phyloP scores from a whole-genome alignment of 2,113 vertebrate species.

The Chionis minor region DNA sequence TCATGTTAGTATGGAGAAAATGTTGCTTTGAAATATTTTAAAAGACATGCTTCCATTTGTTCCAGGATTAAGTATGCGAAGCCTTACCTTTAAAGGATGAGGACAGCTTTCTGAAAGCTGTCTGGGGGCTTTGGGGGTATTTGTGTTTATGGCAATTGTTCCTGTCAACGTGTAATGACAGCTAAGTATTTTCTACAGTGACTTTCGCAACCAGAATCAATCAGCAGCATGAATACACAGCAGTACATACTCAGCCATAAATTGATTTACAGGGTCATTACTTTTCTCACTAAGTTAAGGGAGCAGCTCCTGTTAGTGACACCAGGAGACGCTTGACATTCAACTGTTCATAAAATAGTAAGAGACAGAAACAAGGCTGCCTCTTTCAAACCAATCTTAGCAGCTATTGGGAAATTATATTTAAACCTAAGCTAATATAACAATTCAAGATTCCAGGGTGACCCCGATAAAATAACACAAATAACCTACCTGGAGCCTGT shows the following conservation, averaged over 20 bases:
- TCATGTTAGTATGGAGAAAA: background rate
- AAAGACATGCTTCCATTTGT: background rate
- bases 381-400: background rate
- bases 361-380: background rate
- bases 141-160: slow-evolving; percentile 21
- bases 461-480: background rate
- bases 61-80: background rate
- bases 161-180: background rate
- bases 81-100: background rate
- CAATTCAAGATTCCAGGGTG: background rate
- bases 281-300: slow-evolving; percentile 26
- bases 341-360: slow-evolving; percentile 15
- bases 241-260: slow-evolving; percentile 5
- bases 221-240: slow-evolving; percentile 34
- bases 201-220: slow-evolving; percentile 38
- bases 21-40: background rate
- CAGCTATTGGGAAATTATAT: background rate
- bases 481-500: background rate
- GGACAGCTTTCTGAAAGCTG: background rate
- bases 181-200: slow-evolving; percentile 32
- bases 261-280: slow-evolving; percentile 49
- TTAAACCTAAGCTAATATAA: background rate
- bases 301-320: slow-evolving; percentile 13
- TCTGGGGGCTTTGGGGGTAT: background rate
- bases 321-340: slow-evolving; percentile 26